Base-by-base conservation (phyloP, 2,797 vertebrate species). In the Gila robusta region DNA sequence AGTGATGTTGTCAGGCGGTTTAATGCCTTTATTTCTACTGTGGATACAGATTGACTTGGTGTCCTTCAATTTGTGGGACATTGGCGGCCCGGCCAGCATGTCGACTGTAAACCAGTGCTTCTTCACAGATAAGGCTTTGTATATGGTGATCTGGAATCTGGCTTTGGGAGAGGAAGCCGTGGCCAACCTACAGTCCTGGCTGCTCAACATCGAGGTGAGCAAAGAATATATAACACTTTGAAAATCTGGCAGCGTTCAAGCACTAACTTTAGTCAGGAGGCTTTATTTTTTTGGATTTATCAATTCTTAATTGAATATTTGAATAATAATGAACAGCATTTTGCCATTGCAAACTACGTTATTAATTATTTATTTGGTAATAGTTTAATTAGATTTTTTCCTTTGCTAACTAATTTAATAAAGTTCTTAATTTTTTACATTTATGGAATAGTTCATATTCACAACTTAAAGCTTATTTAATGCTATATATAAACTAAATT, bases 31-130 rank as follows among this genome's bases (percentile, higher is more conserved):
- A 5, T 77, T 93, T 93, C 93, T 92, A 92, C 19, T 47, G 9
- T 78, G 23, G 2, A 88, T 93, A 93, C 95, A 99, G 98, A 94
- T 96, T 79, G 97, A 98, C 91, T 96, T 95, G 0, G 95, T 99
- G 91, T 92, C 94, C 82, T 98, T 99, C 94, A 97, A 95, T 7
- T 96, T 98, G 89, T 99, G 98, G 98, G 98, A 99, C 94, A 96
- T 99, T 0, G 98, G 98, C 3, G 98, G 98, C 28, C 96, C 96
- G 0, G 96, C 97, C 71, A 97, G 94, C 94, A 98, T 98, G 98
- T 97, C 98, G 76, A 98, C 98, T 0, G 97, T 99, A 86, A 99
- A 99, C 93, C 98, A 99, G 95, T 99, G 98, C 91, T 99, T 99
- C 95, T 99, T 99, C 95, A 99, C 98, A 0, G 98, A 99, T 93